Evolutionary conservation across 2,797 vertebrate genomes (phyloP).

Genomic region (Echeneis naucrates): DNA sequence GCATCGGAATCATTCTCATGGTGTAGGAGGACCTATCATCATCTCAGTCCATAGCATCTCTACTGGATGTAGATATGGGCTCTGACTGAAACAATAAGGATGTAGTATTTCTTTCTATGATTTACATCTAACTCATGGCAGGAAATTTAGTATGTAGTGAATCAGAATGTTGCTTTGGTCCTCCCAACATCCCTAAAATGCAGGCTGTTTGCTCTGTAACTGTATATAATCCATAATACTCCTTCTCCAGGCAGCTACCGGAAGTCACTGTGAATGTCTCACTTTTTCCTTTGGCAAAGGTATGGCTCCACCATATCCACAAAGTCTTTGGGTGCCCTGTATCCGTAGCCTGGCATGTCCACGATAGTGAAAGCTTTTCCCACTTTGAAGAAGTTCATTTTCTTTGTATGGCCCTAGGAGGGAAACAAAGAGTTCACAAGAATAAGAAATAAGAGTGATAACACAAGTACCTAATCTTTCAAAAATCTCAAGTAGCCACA

Average conservation of each 20-base stretch:
- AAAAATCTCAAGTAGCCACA: too few relatives aligned
- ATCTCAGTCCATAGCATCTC: too few relatives aligned
- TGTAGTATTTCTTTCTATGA: too few relatives aligned
- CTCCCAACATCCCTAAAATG: neutral
- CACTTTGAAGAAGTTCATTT: constrained; percentile 96
- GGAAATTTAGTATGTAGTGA: neutral
- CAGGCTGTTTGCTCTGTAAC: neutral
- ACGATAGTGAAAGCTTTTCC: constrained; percentile 91
- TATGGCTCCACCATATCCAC: constrained; percentile 95
- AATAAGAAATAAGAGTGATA: too few relatives aligned
- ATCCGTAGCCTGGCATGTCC: constrained; percentile 97
- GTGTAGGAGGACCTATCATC: too few relatives aligned
- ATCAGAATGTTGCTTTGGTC: neutral
- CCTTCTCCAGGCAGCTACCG: neutral
- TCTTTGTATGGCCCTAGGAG: constrained; percentile 94
- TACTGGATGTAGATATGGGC: too few relatives aligned
- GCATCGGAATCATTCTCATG: too few relatives aligned
- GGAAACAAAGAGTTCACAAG: neutral
- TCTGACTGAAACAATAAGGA: too few relatives aligned
- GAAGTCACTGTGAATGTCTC: constrained; percentile 51
- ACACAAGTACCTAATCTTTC: too few relatives aligned
- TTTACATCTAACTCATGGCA: neutral
- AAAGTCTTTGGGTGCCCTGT: constrained; percentile 91
- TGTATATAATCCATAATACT: neutral
- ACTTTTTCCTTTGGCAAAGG: constrained; percentile 89